Evolutionary conservation across 53 echinoderm and acorn worm species (phyloP).

Genomic region (Crossaster papposus): DNA sequence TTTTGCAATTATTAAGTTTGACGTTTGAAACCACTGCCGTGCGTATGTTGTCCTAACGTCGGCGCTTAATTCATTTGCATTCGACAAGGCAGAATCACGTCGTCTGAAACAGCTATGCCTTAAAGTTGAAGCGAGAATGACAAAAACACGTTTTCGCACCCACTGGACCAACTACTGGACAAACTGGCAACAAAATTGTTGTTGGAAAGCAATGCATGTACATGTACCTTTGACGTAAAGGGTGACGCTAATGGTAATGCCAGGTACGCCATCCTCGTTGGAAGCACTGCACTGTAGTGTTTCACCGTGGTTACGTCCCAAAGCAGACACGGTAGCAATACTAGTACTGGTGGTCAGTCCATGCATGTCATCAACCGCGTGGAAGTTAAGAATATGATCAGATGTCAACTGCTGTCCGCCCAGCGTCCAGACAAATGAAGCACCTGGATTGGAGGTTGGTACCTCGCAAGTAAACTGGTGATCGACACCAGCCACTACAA

Average conservation of each 20-base stretch:
- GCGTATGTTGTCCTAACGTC: too few relatives aligned
- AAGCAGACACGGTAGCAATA: neutral
- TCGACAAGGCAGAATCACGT: too few relatives aligned
- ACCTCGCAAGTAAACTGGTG: constrained; percentile 20
- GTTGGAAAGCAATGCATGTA: neutral
- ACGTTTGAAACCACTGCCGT: too few relatives aligned
- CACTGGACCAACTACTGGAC: too few relatives aligned
- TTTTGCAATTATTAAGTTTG: too few relatives aligned
- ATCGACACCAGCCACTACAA: neutral
- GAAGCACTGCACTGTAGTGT: constrained; percentile 1
- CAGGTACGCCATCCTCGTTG: neutral
- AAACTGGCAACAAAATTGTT: too few relatives aligned
- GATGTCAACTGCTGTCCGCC: neutral
- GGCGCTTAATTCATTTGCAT: too few relatives aligned
- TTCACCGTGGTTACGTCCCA: constrained; percentile 3
- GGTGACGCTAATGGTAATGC: neutral
- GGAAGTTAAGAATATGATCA: neutral
- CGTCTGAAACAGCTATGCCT: too few relatives aligned
- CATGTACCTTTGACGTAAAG: constrained; percentile 15
- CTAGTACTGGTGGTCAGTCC: constrained; percentile 29
- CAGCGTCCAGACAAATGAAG: constrained; percentile 29
- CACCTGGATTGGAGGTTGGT: constrained; percentile 22
- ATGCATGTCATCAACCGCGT: neutral
- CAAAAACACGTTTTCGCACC: too few relatives aligned
- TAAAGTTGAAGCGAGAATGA: too few relatives aligned